These are phyloP conservation scores for Alosa alosa DNA, from an alignment of 2,113 vertebrate species.

Conservation along the genomic window DNA sequence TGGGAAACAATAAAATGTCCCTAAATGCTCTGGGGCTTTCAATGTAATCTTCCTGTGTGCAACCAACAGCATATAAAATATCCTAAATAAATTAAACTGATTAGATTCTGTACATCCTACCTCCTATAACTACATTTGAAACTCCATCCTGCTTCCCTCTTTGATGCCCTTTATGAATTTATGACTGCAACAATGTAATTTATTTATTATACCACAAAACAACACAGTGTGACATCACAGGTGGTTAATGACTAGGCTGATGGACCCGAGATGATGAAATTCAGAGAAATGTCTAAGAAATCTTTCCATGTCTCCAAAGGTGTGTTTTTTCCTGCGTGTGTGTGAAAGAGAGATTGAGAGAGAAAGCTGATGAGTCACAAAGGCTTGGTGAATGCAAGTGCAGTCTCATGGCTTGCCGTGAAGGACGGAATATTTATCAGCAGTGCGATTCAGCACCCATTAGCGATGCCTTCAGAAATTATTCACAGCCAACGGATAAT, in stretches of 20 bases:
- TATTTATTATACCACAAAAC: slow-evolving; percentile 1
- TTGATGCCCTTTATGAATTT: not conserved
- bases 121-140: not conserved
- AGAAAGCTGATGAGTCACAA: not conserved
- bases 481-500: not conserved
- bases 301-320: slow-evolving; percentile 3
- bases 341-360: not conserved
- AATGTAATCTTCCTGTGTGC: not conserved
- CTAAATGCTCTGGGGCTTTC: not conserved
- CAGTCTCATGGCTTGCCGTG: not conserved
- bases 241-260: not conserved
- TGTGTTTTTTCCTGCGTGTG: not conserved
- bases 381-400: not conserved
- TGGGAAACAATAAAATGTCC: not conserved
- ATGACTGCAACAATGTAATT: not conserved
- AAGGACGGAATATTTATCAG: slow-evolving; percentile 4
- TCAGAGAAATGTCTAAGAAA: not conserved
- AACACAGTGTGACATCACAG: not conserved
- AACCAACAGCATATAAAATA: not conserved
- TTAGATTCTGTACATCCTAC: not conserved
- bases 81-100: not conserved
- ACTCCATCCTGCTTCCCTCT: not conserved
- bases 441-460: not conserved
- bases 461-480: slow-evolving; percentile 1
- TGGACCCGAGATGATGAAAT: not conserved